These are phyloP conservation scores for Ploceus nigricollis DNA, from an alignment of 2,113 vertebrate genomes.

Conservation along the genomic window DNA sequence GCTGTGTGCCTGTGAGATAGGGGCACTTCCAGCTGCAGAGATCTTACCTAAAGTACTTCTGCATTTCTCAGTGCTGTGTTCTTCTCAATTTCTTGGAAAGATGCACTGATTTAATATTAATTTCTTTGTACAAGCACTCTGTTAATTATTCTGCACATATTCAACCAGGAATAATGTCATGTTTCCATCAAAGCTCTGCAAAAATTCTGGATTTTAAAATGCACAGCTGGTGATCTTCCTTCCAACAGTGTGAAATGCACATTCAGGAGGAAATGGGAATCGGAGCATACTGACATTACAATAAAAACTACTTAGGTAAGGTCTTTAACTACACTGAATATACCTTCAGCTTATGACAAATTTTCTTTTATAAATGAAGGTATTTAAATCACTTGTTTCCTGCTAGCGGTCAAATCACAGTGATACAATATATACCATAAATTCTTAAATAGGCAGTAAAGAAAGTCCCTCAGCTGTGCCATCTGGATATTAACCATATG, in stretches of 20 bases:
- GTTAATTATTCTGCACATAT: neutral
- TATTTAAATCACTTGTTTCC: neutral
- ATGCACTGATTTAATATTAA: neutral
- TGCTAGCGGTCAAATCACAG: neutral
- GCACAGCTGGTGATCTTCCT: neutral
- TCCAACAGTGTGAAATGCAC: neutral
- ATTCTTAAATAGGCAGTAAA: neutral
- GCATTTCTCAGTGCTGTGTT: neutral
- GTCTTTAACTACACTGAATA: neutral
- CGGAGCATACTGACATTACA: neutral
- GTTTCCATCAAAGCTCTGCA: neutral
- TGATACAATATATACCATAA: neutral
- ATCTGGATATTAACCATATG: neutral
- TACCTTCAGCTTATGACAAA: neutral
- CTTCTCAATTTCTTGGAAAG: neutral
- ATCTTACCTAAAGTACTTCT: neutral
- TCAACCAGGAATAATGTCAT: neutral
- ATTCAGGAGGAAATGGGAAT: neutral
- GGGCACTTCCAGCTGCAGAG: neutral
- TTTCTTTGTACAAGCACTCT: neutral
- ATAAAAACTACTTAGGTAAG: neutral
- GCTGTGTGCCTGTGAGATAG: rapidly evolving
- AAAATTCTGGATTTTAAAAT: neutral
- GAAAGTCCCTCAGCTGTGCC: neutral
- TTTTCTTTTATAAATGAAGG: neutral